Evolutionary conservation across 2,888 invertebrate genomes (phyloP).

Genomic region (Harmothoe impar): DNA sequence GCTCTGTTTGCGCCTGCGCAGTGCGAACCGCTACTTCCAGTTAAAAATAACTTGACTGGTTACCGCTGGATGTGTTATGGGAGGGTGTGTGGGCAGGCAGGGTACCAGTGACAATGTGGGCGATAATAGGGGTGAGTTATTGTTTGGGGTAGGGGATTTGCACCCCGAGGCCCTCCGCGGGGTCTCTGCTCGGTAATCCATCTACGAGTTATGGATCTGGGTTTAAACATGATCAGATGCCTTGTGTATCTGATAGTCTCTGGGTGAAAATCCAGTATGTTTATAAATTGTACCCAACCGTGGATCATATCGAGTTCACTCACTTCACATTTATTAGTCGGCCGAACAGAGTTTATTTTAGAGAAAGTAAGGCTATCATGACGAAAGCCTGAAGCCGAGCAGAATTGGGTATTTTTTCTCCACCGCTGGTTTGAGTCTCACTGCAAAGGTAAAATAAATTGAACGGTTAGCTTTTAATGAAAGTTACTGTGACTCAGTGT

Average conservation of each 20-base stretch:
- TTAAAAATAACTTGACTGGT: neutral
- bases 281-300: neutral
- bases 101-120: constrained; percentile 23
- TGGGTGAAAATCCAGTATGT: neutral
- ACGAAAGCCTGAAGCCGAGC: too few species aligned
- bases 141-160: constrained; percentile 7
- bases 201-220: neutral
- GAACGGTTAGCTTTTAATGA: too few species aligned
- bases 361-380: too few species aligned
- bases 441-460: too few species aligned
- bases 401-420: too few species aligned
- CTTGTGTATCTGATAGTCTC: neutral
- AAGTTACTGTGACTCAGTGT: too few species aligned
- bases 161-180: neutral
- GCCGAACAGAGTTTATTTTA: too few species aligned
- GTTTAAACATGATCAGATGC: neutral
- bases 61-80: neutral
- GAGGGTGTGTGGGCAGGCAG: neutral
- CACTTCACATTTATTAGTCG: too few species aligned
- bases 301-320: neutral
- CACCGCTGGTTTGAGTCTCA: too few species aligned
- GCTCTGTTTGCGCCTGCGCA: neutral
- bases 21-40: neutral
- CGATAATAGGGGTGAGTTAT: constrained; percentile 23
- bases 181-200: neutral